Evolutionary conservation across 2,888 invertebrate species (phyloP), one percentile per base, ranked within the genome.

Genomic region (Epistrophe grossulariae): DNA sequence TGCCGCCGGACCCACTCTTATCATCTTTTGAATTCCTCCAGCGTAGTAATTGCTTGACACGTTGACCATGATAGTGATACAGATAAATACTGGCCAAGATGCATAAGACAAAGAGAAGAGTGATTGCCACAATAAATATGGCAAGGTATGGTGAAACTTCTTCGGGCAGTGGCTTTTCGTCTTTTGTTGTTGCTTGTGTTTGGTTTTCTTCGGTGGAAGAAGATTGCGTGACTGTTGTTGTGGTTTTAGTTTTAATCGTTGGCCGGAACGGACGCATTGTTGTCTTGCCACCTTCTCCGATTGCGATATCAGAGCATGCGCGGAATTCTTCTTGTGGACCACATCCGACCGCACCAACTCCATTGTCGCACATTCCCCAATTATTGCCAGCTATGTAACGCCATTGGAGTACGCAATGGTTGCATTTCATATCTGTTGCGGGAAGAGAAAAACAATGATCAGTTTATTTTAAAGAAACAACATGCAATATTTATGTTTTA

Each of bases 281-380:
- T 7, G 93, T 87, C 92, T 71, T 94, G 91, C 88, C 92, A 91
- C 89, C 94, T 92, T 91, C 91, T 3, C 95, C 95, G 50, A 98
- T 95, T 17, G 95, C 94, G 59, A 97, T 95, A 90, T 98, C 97
- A 0, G 97, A 96, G 89, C 97, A 97, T 0, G 97, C 96, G 24
- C 97, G 94, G 90, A 98, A 98, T 90, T 97, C 97, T 91, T 98
- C 98, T 91, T 98, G 98, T 0, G 96, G 96, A 0, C 98, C 98
- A 90, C 98, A 98, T 0, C 98, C 98, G 0, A 98, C 96, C 0
- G 96, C 96, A 43, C 96, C 97, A 62, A 95, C 95, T 0, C 96
- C 96, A 90, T 96, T 95, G 1, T 94, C 94, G 90, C 96, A 96
- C 15, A 94, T 94, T 0, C 97, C 97, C 97, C 97, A 97, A 91